Evolutionary conservation across 2,888 invertebrate genomes (phyloP).

Genomic region (Drosophila lacicola): DNA sequence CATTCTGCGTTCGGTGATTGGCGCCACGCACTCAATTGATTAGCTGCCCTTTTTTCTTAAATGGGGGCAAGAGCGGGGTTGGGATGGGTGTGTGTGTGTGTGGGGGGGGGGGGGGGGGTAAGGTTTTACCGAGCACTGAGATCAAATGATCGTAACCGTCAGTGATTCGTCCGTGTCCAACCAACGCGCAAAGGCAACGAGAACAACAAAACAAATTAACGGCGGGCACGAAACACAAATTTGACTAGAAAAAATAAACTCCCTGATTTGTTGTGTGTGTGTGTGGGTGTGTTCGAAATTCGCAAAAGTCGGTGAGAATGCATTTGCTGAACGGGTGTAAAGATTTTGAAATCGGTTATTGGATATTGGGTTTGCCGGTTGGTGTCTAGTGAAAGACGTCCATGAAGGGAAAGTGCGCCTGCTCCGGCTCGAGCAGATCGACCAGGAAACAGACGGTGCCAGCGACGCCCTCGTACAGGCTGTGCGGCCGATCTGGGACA

Average conservation of each 20-base stretch:
- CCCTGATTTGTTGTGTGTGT: slow-evolving; percentile 35
- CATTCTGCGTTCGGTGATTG: slow-evolving; percentile 61
- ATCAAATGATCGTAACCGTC: slow-evolving; percentile 12
- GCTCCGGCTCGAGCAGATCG: slow-evolving; percentile 90
- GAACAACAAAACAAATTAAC: slow-evolving; percentile 18
- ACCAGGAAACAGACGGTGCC: slow-evolving; percentile 93
- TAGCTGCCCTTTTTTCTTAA: too few species aligned
- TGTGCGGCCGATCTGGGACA: slow-evolving; percentile 92
- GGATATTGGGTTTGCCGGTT: too few species aligned
- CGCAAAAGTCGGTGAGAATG: too few species aligned
- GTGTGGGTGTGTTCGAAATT: not conserved
- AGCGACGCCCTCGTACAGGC: slow-evolving; percentile 93
- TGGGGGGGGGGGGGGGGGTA: not conserved
- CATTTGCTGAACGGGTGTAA: too few species aligned
- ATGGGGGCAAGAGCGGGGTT: not conserved
- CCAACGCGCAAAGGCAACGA: slow-evolving; percentile 13
- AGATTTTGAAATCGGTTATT: too few species aligned
- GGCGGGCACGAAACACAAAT: slow-evolving; percentile 12
- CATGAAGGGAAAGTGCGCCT: slow-evolving; percentile 93
- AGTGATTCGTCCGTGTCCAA: not conserved
- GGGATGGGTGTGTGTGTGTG: not conserved
- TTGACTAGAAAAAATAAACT: slow-evolving; percentile 66
- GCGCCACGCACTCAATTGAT: slow-evolving; percentile 40
- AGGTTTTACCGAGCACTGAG: slow-evolving; percentile 16
- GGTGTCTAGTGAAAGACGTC: slow-evolving; percentile 86